Evolutionary conservation across 92 coral and sea anemone genomes (phyloP), one percentile per base, ranked within the genome.

Genomic region (Metridium senile): DNA sequence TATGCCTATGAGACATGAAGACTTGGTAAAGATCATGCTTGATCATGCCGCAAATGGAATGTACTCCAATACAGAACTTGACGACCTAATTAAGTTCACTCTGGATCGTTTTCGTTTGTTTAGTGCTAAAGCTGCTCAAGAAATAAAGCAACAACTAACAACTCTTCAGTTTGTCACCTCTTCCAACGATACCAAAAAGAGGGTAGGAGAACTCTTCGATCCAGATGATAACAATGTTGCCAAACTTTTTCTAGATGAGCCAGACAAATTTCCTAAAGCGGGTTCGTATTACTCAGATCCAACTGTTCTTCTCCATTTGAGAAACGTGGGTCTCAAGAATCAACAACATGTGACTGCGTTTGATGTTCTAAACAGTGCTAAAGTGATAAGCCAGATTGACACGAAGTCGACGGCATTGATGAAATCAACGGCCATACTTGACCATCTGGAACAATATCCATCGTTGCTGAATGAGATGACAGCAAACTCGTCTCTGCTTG

Each of bases 291-390:
- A 84, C 71, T 62, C 26, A 13, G 29, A 35, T 4, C 80, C 76
- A 11, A 33, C 71, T 11, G 83, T 71, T 58, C 89, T 88, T 13
- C 35, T 56, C 2, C 33, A 78, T 13, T 26, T 88, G 52, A 54
- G 80, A 58, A 54, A 54, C 11, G 45, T 88, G 47, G 92, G 92
- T 32, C 88, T 88, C 79, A 84, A 75, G 68, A 66, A 72, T 45
- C 79, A 79, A 49, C 26, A 49, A 6, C 35, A n/a, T 22, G 29
- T 88, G 26, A 70, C 75, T 25, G 89, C 83, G 1, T 7, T 18
- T 28, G 73, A 88, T 33, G 49, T 84, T 11, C 56, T 52, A 11
- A 22, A 57, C 58, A 84, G 85, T 49, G 92, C 89, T 22, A 29
- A 29, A 3, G 1, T 49, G 32, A 46, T 87, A 32, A 23, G 51